Conservation (phyloP, 1,140 invertebrate species). For the Bombus affinis region DNA sequence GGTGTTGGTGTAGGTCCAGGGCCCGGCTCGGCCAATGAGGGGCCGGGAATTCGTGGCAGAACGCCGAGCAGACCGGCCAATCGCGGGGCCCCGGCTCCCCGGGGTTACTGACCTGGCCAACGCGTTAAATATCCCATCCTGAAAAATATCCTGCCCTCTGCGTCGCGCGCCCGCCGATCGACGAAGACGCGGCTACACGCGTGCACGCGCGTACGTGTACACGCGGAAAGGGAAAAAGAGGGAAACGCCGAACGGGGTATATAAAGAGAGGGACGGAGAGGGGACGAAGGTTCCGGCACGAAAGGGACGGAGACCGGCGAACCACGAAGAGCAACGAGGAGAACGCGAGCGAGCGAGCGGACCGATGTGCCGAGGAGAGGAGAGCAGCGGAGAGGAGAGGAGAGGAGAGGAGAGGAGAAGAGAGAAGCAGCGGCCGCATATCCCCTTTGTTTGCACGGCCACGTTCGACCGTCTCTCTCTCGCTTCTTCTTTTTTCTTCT, state of each 20-base stretch:
- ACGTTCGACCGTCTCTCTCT: conserved; percentile 57
- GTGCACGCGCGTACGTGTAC: conserved; percentile 42
- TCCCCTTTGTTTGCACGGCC: conserved; percentile 78
- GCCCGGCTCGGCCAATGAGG: conserved; percentile 80
- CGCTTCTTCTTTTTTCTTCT: conserved; percentile 36
- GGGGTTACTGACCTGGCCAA: conserved; percentile 81
- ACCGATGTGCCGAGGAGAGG: background rate
- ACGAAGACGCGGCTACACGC: conserved; percentile 55
- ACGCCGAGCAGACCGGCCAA: conserved; percentile 76
- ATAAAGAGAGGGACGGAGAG: conserved; percentile 29
- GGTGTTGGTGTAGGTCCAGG: conserved; percentile 82
- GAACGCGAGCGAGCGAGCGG: background rate
- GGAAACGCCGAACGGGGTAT: conserved; percentile 33
- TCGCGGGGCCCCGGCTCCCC: conserved; percentile 74
- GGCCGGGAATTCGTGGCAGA: conserved; percentile 79
- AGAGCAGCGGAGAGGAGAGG: background rate
- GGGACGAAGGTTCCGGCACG: conserved; percentile 7
- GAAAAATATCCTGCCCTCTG: conserved; percentile 80
- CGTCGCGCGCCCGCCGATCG: conserved; percentile 44
- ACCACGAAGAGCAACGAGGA: background rate
- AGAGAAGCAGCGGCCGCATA: conserved; percentile 66
- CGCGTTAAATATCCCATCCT: conserved; percentile 82
- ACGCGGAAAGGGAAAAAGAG: conserved; percentile 53
- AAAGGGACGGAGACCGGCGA: conserved; percentile 47
- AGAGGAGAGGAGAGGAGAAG: conserved; percentile 14